Evolutionary conservation across 1,140 invertebrate species (phyloP), one percentile per base, ranked within the genome.

Genomic region (Hermatobates lingyangjiaoensis): DNA sequence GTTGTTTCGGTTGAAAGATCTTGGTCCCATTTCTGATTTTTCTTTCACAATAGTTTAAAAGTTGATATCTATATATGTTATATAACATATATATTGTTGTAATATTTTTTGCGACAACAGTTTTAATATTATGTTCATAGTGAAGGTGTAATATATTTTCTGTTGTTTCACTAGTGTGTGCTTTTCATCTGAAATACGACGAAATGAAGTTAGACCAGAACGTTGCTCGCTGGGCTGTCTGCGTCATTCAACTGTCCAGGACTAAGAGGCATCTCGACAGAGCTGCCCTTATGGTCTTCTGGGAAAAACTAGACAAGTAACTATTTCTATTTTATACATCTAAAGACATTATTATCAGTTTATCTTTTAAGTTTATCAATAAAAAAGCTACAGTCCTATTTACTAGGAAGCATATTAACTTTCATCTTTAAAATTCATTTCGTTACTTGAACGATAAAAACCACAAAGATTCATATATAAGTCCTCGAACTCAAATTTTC

Each of bases 161-260:
- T 53, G 45, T 62, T 55, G 61, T 56, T 27, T 54, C 73, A 71
- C 24, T 64, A 94, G 90, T 98, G 63, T 88, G 83, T 67, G 95
- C 89, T 34, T 99, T 97, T 71, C 95, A 99, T 68, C 71, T 98
- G 57, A 97, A 98, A 70, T 98, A 83, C 66, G 85, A 92, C 61
- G 93, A 98, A 68, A 84, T 95, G 75, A 86, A 83, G 61, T 58
- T 96, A 56, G 94, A 98, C 65, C 68, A 77, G 7, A 98, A 98
- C 67, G 90, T 98, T 30, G 81, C 79, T 24, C 85, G 90, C 58
- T 98, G 95, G 95, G 86, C 87, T 24, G 95, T 98, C 0, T 84
- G 83, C 24, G 80, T 98, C 15, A 80, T 98, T 42, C 80, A 90
- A 64, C 69, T 98, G 4, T 94, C 90, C 47, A 74, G 87, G 61